Percentiles rank a stretch among this genome's conserved stretches.
Evolutionary conservation across 2,113 vertebrate genomes (phyloP).

Genomic region (Herpailurus yagouaroundi): DNA sequence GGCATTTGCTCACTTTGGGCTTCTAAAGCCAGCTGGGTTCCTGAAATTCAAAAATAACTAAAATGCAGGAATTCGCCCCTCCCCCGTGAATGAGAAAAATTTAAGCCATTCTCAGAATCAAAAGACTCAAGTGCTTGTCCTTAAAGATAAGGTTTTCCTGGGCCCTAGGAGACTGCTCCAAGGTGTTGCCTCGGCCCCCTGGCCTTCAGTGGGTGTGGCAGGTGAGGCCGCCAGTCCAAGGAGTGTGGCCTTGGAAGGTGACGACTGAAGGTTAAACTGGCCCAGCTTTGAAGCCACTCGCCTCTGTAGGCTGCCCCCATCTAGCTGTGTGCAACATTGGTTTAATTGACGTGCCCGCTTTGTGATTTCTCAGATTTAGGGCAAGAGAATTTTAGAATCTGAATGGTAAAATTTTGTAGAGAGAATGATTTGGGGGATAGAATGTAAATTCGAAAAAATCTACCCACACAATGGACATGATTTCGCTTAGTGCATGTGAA

Average conservation of each 20-base stretch:
- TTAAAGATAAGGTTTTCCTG: background rate
- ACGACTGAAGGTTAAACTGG: rapidly evolving
- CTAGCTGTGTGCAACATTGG: background rate
- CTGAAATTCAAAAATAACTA: background rate
- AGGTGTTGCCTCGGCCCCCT: background rate
- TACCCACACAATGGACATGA: background rate
- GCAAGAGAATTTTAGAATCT: background rate
- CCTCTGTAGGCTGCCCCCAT: background rate
- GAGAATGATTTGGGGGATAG: background rate
- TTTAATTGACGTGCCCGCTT: background rate
- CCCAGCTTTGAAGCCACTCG: background rate
- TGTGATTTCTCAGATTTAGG: background rate
- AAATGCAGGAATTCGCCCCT: background rate
- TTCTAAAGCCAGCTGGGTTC: background rate
- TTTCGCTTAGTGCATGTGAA: background rate
- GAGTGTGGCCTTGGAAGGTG: background rate
- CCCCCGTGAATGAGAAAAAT: background rate
- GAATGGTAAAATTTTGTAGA: background rate
- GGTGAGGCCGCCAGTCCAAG: background rate
- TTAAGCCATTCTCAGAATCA: background rate
- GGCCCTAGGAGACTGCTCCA: background rate
- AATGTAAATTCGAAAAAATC: background rate
- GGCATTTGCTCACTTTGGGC: background rate
- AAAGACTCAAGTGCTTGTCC: background rate
- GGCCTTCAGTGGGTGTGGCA: rapidly evolving